phyloP scores from a whole-genome alignment of 1,140 invertebrate species.

The Ditylenchus dipsaci region DNA sequence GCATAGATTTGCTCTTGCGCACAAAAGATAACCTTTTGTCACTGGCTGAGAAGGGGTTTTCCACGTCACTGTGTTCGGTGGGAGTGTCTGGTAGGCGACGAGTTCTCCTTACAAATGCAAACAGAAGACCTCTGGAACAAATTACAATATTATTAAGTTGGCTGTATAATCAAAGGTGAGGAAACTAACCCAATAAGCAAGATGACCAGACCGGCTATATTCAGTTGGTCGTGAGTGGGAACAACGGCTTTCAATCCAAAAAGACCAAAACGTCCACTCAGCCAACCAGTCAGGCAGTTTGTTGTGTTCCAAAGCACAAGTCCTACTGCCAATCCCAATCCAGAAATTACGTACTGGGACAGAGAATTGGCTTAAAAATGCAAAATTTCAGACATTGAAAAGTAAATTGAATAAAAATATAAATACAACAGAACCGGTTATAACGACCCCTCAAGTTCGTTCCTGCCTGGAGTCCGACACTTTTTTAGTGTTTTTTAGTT shows the following conservation, averaged over 20 bases:
- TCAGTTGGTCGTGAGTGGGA: constrained; percentile 19
- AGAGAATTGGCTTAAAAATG: constrained; percentile 20
- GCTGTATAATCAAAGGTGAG: not conserved
- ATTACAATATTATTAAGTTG: not conserved
- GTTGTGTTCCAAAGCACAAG: constrained; percentile 37
- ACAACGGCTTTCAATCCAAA: constrained; percentile 28
- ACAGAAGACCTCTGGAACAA: constrained; percentile 16
- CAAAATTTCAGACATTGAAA: not conserved
- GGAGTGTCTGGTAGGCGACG: not conserved
- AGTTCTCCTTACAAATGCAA: constrained; percentile 24
- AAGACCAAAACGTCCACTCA: constrained; percentile 30
- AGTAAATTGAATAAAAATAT: no score
- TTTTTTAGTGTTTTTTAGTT: no score
- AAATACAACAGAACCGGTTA: no score
- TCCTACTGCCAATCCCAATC: constrained; percentile 28
- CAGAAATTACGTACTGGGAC: constrained; percentile 23
- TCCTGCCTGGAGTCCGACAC: no score
- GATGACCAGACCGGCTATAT: constrained; percentile 20
- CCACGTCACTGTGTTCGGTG: constrained; percentile 5
- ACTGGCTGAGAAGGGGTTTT: not conserved
- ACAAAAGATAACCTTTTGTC: not conserved
- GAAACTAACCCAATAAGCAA: constrained; percentile 24
- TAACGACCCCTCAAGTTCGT: no score
- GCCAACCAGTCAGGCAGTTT: constrained; percentile 37
- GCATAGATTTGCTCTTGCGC: constrained; percentile 12